Evolutionary conservation across 2,888 invertebrate species (phyloP), one percentile per base, ranked within the genome.

Genomic region (Drosophila cyrtoloma): DNA sequence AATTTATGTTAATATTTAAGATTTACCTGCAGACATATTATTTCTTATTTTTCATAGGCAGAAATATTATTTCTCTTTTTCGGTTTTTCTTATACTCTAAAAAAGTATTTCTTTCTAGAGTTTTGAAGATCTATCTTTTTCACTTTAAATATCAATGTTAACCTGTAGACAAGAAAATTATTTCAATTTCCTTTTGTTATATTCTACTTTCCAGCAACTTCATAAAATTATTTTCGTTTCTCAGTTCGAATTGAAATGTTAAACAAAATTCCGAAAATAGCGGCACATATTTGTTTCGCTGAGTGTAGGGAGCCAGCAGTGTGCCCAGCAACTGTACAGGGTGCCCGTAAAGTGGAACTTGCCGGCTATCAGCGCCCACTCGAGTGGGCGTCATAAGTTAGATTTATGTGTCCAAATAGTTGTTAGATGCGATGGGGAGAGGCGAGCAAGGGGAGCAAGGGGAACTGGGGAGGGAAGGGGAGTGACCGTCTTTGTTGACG

Each of bases 341-440:
- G 39, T 42, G n/a, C 16, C 57, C 39, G n/a, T 58, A 42, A 42
- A 58, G 28, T 22, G 30, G n/a, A 42, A n/a, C 58, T 22, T 60
- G 55, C 47, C 67, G 75, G 67, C 78, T 61, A 62, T 42, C 65
- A 57, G 69, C 59, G 22, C 37, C 75, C 64, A 65, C 59, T 68
- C 2, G 64, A 74, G 85, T 73, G 81, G 84, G 82, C 82, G 84
- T 79, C 87, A 84, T 86, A 87, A 87, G 81, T 87, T 81, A 86
- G 81, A 86, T 86, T 87, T 86, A 86, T 86, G 86, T 82, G 86
- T 84, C 87, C 84, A 86, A 87, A 87, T 84, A 85, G 79, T 87
- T 75, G 51, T 28, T 14, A 33, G 57, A 9, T 16, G 56, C 30
- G 44, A 51, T 22, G 19, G 4, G 9, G 5, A 12, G 37, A 12